These are phyloP conservation scores for Triplophysa yarkandensis DNA, from an alignment of 2,797 vertebrate genomes.

Conservation along the genomic window DNA sequence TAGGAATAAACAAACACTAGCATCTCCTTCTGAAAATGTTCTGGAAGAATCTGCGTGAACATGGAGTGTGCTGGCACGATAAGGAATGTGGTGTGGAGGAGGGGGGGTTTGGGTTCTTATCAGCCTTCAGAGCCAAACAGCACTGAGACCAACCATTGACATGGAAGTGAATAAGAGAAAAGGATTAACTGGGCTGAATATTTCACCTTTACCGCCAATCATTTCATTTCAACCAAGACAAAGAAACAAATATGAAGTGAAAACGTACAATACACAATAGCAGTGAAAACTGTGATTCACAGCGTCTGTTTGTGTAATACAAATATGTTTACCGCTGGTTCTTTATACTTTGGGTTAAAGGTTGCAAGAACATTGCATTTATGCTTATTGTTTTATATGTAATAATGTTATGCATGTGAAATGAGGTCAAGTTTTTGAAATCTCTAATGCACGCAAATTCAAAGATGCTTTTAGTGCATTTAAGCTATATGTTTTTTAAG, in stretches of 20 bases:
- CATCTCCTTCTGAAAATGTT: conserved; percentile 47
- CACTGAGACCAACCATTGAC: conserved; percentile 71
- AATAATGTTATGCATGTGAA: not conserved
- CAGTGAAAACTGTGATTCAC: not conserved
- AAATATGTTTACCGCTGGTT: no score
- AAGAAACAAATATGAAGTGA: not conserved
- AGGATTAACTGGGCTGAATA: not conserved
- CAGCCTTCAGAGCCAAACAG: conserved; percentile 69
- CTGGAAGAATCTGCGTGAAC: conserved; percentile 68
- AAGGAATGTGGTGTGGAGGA: conserved; percentile 65
- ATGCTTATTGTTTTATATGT: not conserved
- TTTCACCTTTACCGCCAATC: not conserved
- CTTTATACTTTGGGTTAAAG: no score
- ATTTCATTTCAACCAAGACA: not conserved
- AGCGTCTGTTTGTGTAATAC: no score
- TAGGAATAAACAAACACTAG: conserved; percentile 62
- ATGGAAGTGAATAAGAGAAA: conserved; percentile 34
- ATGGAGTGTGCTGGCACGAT: conserved; percentile 75
- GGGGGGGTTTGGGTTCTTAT: conserved; percentile 64
- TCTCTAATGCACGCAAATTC: no score
- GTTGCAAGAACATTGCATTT: not conserved
- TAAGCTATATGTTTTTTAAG: not conserved
- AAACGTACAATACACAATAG: not conserved
- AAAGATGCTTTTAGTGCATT: no score
- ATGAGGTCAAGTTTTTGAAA: not conserved